Evolutionary conservation across 2,797 vertebrate genomes (phyloP), one percentile per base, ranked within the genome.

Genomic region (Mus minutoides): DNA sequence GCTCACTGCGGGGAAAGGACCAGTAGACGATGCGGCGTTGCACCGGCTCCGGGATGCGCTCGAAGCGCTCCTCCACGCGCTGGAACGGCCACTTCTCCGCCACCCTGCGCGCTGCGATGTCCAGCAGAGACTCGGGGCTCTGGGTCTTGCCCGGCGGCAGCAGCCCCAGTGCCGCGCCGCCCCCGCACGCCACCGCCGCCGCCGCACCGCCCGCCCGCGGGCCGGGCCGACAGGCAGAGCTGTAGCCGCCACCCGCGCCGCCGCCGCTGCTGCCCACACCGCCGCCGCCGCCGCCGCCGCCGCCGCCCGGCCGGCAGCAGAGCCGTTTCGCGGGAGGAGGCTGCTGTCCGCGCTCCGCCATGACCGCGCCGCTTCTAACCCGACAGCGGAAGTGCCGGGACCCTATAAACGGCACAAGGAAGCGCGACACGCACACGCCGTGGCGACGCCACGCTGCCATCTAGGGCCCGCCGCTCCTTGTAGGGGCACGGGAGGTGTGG

Each of bases 1-100:
- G 98, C 97, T 99, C 99, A 97, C 99, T 99, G 98, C 99, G 98
- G 90, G 99, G 99, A 95, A 99, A 99, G 29, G 99, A 99, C 99
- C 99, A 99, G 98, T 99, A 99, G 76, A 99, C 99, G 98, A 99
- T 99, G 98, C 99, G 99, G 94, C 99, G 98, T 98, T 99, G 99
- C 71, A 99, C 99, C 54, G 99, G 99, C 98, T 99, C 99, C 89
- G 99, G 99, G 97, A 99, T 99, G 98, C 99, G 98, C 98, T 99
- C 99, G 97, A 99, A 99, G 37, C 99, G 99, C 98, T 99, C 99
- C 98, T 99, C 99, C 82, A 99, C 99, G 98, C 99, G 97, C 96
- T 99, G 99, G 90, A 99, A 99, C 97, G 99, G 99, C 99, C 99
- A 99, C 99, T 99, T 99, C 98, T 99, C 99, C 56, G 99, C 99